Evolutionary conservation across 2,888 invertebrate genomes (phyloP).

Genomic region (Nomada ruficornis): DNA sequence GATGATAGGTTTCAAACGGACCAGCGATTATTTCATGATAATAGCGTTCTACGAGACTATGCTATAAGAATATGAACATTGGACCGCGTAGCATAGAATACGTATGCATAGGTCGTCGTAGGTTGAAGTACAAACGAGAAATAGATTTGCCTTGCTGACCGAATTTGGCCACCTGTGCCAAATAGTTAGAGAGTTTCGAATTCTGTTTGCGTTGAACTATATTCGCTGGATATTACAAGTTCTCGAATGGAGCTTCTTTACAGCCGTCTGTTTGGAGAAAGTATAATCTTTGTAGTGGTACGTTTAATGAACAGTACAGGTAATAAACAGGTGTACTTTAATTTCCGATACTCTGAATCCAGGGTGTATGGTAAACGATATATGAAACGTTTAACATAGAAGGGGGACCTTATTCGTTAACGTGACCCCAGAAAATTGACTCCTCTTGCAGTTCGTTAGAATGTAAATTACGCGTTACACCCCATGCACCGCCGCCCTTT

Average conservation of each 20-base stretch:
- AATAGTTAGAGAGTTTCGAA: background rate
- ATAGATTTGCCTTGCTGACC: too few relatives aligned
- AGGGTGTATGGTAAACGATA: background rate
- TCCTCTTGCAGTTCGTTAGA: background rate
- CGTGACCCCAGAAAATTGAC: too few relatives aligned
- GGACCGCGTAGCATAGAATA: background rate
- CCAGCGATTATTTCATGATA: too few relatives aligned
- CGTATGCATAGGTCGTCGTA: background rate
- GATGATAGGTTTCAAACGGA: background rate
- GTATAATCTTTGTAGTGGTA: background rate
- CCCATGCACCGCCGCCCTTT: too few relatives aligned
- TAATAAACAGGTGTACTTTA: background rate
- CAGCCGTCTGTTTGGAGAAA: background rate
- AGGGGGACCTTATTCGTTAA: background rate
- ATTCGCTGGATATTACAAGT: background rate
- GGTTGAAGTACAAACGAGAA: background rate
- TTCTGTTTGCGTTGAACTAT: background rate
- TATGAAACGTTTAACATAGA: slow-evolving; percentile 5
- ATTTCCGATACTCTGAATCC: background rate
- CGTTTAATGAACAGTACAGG: background rate
- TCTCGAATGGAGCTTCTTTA: background rate
- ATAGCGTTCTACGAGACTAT: background rate
- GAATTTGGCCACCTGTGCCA: background rate
- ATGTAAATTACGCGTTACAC: background rate
- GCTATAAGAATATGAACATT: background rate